These are phyloP conservation scores for Argentina silus DNA, from an alignment of 2,797 vertebrate genomes.

Conservation along the genomic window DNA sequence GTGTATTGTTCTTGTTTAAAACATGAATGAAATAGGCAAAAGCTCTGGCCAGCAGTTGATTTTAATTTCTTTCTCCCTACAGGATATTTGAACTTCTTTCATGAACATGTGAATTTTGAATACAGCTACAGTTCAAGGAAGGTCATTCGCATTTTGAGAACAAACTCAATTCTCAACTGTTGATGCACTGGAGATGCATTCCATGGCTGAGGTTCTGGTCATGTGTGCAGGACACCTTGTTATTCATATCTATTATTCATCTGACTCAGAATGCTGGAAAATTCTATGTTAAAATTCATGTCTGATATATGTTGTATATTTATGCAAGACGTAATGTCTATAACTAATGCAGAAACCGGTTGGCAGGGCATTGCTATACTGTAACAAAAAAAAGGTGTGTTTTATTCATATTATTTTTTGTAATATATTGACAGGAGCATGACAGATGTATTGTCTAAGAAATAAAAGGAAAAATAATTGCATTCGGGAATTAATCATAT, in stretches of 20 bases:
- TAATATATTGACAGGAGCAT: no score
- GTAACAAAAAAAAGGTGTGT: background rate
- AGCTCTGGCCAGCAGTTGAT: background rate
- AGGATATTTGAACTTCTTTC: slow-evolving; percentile 93
- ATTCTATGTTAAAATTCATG: slow-evolving; percentile 27
- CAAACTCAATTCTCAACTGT: slow-evolving; percentile 90
- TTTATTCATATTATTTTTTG: background rate
- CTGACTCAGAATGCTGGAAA: slow-evolving; percentile 47
- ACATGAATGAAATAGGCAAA: background rate
- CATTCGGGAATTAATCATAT: background rate
- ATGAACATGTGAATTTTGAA: slow-evolving; percentile 84
- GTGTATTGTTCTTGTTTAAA: background rate
- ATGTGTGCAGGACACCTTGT: slow-evolving; percentile 55
- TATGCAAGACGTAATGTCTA: background rate
- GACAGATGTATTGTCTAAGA: no score
- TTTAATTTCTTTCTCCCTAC: slow-evolving; percentile 41
- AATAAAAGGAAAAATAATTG: no score
- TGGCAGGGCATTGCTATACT: background rate
- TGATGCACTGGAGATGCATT: slow-evolving; percentile 57
- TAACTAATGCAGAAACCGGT: background rate
- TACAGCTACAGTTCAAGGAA: slow-evolving; percentile 87
- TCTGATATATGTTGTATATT: slow-evolving; percentile 24
- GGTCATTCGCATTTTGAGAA: slow-evolving; percentile 82
- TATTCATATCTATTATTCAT: slow-evolving; percentile 6
- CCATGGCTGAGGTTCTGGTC: background rate